phyloP scores from a whole-genome alignment of 2,888 invertebrate species.

The Agrochola macilenta region DNA sequence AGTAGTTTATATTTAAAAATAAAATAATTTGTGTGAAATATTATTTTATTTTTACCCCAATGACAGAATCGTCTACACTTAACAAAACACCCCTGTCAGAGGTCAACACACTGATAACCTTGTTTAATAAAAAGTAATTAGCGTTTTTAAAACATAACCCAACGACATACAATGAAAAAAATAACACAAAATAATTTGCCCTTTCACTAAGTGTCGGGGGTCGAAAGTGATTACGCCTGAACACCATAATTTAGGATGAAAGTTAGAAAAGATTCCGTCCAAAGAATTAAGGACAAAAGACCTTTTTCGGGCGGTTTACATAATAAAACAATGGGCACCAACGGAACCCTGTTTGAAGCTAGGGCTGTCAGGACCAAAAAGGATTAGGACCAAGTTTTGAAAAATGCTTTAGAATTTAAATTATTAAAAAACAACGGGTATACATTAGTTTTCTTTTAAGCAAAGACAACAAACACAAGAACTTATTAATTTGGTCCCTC shows the following conservation, averaged over 20 bases:
- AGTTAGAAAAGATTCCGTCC: conserved; percentile 84
- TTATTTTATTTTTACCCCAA: not conserved
- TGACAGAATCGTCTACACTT: not conserved
- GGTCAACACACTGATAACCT: conserved; percentile 33
- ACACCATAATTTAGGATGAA: conserved; percentile 83
- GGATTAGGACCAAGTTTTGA: conserved; percentile 14
- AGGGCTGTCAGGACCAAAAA: conserved; percentile 57
- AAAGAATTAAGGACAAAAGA: conserved; percentile 81
- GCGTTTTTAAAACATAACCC: conserved; percentile 54
- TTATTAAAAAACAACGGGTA: conserved; percentile 33
- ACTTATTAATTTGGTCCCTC: conserved; percentile 55
- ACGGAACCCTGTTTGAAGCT: conserved; percentile 55
- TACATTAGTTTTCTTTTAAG: conserved; percentile 26
- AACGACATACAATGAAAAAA: conserved; percentile 55
- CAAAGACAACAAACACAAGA: conserved; percentile 31
- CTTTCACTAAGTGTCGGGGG: conserved; percentile 73
- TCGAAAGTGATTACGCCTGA: conserved; percentile 82
- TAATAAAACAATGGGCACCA: conserved; percentile 80
- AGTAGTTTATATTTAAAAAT: not conserved
- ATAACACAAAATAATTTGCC: conserved; percentile 69
- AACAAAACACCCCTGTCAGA: conserved; percentile 5
- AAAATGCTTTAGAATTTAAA: conserved; percentile 32
- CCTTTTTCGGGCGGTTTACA: conserved; percentile 77
- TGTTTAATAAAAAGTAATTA: conserved; percentile 58
- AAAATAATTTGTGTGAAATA: not conserved